phyloP scores from a whole-genome alignment of 2,797 vertebrate genomes.

The Chrysocyon brachyurus region DNA sequence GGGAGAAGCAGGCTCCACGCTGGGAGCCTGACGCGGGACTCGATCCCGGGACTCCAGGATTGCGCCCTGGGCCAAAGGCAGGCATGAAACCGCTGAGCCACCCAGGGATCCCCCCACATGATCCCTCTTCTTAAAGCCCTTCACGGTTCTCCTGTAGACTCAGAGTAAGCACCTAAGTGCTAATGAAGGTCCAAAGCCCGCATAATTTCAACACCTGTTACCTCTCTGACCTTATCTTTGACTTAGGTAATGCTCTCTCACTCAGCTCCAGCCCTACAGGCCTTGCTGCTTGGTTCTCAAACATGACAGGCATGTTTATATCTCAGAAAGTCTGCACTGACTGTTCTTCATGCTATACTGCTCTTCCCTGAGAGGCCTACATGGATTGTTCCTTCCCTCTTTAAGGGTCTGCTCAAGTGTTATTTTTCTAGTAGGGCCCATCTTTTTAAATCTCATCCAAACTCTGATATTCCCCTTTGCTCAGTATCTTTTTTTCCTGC shows the following conservation, averaged over 20 bases:
- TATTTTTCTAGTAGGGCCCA: background rate
- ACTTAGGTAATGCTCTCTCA: background rate
- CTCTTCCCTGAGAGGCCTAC: background rate
- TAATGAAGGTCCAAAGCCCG: background rate
- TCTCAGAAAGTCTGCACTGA: background rate
- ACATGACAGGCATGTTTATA: background rate
- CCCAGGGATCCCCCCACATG: background rate
- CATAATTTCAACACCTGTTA: background rate
- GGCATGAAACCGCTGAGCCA: too few species aligned
- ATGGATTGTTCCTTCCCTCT: background rate
- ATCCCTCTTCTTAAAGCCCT: background rate
- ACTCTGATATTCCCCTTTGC: background rate
- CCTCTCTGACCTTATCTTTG: background rate
- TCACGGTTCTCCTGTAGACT: too few species aligned
- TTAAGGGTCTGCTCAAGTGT: background rate
- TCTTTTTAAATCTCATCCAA: background rate
- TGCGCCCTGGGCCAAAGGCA: too few species aligned
- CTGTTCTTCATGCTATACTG: background rate
- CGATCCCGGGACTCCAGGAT: too few species aligned
- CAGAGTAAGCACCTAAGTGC: background rate
- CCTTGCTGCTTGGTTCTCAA: background rate
- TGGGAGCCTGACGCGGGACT: too few species aligned
- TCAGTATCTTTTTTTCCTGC: background rate
- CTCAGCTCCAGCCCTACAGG: too few species aligned
- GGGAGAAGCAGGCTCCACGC: too few species aligned